A percentile compares a stretch with the other conserved stretches of the same genome.
Evolutionary conservation across 2,888 invertebrate species (phyloP).

Genomic region (Athalia rosae): DNA sequence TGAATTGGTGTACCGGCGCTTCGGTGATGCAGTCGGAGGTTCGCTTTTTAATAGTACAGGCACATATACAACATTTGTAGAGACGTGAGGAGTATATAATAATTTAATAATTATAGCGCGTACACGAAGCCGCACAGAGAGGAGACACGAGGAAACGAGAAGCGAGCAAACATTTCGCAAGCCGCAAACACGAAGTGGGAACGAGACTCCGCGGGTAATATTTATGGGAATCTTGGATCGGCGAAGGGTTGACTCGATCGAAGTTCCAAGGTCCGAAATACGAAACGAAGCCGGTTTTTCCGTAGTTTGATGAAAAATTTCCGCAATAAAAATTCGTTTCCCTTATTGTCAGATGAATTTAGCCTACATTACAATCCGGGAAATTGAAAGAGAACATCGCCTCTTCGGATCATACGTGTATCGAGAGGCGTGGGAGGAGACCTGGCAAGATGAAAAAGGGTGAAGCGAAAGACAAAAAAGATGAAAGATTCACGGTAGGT

Average conservation of each 20-base stretch:
- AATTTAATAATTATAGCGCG: constrained; percentile 34
- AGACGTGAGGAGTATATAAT: constrained; percentile 32
- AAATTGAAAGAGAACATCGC: constrained; percentile 26
- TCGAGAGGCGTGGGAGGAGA: no score
- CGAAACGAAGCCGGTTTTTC: not conserved
- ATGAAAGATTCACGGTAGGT: constrained; percentile 9
- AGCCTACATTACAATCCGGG: constrained; percentile 13
- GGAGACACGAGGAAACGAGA: constrained; percentile 10
- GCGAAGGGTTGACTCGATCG: constrained; percentile 22
- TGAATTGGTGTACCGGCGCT: not conserved
- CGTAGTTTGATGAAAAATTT: no score
- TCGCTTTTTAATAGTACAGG: not conserved
- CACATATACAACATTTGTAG: constrained; percentile 9
- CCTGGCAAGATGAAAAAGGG: not conserved
- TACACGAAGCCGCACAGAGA: constrained; percentile 16
- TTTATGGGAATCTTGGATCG: constrained; percentile 41
- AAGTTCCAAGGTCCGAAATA: constrained; percentile 37
- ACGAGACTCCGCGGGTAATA: constrained; percentile 33
- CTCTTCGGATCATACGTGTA: constrained; percentile 1
- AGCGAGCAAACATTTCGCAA: constrained; percentile 41
- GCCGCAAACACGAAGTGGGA: constrained; percentile 39
- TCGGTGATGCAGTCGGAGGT: constrained; percentile 7
- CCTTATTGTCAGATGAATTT: not conserved
- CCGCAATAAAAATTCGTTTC: constrained; percentile 5
- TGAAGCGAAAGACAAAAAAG: constrained; percentile 1